phyloP scores from a whole-genome alignment of 2,113 vertebrate species.

The Ptilonorhynchus violaceus region DNA sequence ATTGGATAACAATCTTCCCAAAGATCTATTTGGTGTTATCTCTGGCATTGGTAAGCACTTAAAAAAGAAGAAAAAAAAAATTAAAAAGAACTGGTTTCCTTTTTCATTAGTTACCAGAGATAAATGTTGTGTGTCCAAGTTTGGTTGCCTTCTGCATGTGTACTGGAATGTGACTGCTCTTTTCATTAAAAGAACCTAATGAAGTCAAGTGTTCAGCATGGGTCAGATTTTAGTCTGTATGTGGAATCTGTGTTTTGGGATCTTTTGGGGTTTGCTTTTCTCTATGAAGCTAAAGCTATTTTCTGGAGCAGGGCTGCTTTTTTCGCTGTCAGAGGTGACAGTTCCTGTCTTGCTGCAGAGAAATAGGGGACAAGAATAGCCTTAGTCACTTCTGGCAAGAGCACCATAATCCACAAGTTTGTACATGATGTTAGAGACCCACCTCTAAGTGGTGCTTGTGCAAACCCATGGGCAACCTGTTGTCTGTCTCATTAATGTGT shows the following conservation, averaged over 20 bases:
- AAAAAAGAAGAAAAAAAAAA: neutral
- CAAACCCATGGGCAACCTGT: neutral
- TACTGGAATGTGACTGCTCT: neutral
- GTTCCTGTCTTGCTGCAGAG: neutral
- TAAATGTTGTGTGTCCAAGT: neutral
- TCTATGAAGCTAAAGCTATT: neutral
- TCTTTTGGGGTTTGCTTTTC: neutral
- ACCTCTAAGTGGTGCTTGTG: neutral
- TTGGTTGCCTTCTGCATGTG: neutral
- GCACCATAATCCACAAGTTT: neutral
- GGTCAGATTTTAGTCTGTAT: neutral
- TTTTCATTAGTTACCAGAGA: neutral
- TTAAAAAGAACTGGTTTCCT: neutral
- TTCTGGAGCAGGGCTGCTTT: neutral
- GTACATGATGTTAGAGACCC: neutral
- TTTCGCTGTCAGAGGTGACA: neutral
- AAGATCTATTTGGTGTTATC: slow-evolving; percentile 95
- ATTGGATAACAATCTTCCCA: slow-evolving; percentile 89
- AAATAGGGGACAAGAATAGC: neutral
- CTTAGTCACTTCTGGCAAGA: neutral
- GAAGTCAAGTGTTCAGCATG: neutral
- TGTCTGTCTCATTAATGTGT: neutral
- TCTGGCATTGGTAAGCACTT: slow-evolving; percentile 87
- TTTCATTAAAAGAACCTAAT: neutral
- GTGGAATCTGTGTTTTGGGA: neutral